Evolutionary conservation across 2,113 vertebrate species (phyloP).

Genomic region (Noctilio leporinus): DNA sequence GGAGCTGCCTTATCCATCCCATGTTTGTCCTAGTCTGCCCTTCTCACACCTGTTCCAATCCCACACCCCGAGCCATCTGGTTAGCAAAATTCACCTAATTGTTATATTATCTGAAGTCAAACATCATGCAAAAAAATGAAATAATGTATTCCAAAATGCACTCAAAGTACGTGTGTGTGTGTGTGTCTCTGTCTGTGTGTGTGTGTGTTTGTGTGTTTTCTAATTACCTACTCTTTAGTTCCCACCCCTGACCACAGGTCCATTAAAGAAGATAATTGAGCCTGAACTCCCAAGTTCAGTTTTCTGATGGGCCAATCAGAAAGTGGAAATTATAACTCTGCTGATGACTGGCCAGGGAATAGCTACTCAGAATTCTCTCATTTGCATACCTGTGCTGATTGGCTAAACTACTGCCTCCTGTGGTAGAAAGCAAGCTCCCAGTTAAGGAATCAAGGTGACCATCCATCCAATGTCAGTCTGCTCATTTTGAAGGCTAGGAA

Average conservation of each 20-base stretch:
- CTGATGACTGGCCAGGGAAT: neutral
- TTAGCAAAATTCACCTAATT: neutral
- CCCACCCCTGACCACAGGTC: neutral
- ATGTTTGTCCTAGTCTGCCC: neutral
- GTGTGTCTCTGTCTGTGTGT: neutral
- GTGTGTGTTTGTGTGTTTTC: neutral
- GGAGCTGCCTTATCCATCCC: neutral
- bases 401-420: neutral
- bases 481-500: neutral
- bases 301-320: conserved; percentile 7
- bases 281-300: neutral
- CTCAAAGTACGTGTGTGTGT: neutral
- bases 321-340: neutral
- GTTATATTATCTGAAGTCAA: conserved; percentile 18
- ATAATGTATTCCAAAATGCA: neutral
- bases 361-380: neutral
- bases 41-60: neutral
- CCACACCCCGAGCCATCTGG: neutral
- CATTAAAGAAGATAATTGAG: conserved; percentile 18
- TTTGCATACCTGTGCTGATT: conserved; percentile 13
- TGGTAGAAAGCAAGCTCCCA: neutral
- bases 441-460: neutral
- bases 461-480: neutral
- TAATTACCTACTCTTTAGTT: neutral
- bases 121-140: neutral